Percentiles rank a stretch among this genome's conserved stretches.
Evolutionary conservation across 2,797 vertebrate genomes (phyloP).

Genomic region (Girardinus metallicus): DNA sequence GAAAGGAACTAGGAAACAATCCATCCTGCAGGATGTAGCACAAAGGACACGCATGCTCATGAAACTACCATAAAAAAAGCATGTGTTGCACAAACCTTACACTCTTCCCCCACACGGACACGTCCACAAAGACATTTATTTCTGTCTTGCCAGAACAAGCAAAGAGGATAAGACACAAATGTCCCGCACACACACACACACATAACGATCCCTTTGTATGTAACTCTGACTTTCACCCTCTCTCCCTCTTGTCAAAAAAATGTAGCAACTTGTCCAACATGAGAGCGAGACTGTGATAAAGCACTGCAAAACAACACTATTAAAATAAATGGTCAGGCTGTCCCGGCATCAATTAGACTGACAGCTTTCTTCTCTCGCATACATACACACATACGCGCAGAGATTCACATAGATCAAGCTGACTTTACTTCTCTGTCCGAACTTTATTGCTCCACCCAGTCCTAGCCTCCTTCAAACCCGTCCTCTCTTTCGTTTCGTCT

Average conservation of each 20-base stretch:
- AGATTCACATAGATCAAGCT: constrained; percentile 38
- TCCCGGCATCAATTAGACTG: constrained; percentile 69
- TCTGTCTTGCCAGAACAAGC: constrained; percentile 32
- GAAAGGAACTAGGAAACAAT: constrained; percentile 74
- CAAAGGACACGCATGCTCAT: constrained; percentile 19
- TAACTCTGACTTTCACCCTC: constrained; percentile 43
- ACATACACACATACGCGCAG: constrained; percentile 13
- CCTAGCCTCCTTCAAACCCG: constrained; percentile 23
- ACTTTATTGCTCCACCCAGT: constrained; percentile 51
- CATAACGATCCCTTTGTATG: constrained; percentile 15
- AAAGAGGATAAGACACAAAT: constrained; percentile 10
- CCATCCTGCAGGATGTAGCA: constrained; percentile 71
- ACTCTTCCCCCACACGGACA: constrained; percentile 9
- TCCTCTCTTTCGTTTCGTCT: constrained; percentile 27
- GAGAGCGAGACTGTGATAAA: constrained; percentile 56
- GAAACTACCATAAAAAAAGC: constrained; percentile 13
- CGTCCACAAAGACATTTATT: constrained; percentile 29
- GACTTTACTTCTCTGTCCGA: constrained; percentile 60
- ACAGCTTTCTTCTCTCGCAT: constrained; percentile 33
- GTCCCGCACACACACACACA: not conserved
- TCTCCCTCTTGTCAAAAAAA: constrained; percentile 21
- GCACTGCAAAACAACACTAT: constrained; percentile 59
- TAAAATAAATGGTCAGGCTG: constrained; percentile 69
- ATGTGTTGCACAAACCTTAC: constrained; percentile 15
- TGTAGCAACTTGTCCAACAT: constrained; percentile 60